These are phyloP conservation scores for Brachionus angularis DNA, from an alignment of 1,140 invertebrate species.

Conservation along the genomic window DNA sequence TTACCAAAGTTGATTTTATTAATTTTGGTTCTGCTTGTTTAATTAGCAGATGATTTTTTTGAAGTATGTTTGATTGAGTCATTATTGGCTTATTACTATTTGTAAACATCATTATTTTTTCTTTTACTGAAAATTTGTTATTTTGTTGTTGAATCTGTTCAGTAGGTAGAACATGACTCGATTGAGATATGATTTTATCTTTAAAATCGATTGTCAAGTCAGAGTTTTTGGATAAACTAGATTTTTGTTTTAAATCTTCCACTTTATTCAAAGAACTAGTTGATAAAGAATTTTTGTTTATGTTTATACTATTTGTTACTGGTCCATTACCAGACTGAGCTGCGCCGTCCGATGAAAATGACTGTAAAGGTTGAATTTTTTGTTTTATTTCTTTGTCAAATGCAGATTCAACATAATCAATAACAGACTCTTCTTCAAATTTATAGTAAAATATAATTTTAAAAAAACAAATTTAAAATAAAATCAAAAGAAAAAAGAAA, in stretches of 20 bases:
- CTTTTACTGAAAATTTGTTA: not conserved
- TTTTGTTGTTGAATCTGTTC: not conserved
- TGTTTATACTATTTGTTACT: not conserved
- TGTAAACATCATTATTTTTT: constrained; percentile 35
- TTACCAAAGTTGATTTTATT: constrained; percentile 7
- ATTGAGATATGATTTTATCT: too few relatives aligned
- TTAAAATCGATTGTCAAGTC: too few relatives aligned
- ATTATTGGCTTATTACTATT: not conserved
- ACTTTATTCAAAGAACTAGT: not conserved
- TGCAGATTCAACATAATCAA: constrained; percentile 34
- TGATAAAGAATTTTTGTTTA: not conserved
- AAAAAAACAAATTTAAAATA: not conserved
- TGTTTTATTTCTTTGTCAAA: constrained; percentile 35
- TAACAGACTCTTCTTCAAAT: constrained; percentile 5
- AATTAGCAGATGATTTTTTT: too few relatives aligned
- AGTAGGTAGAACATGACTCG: too few relatives aligned
- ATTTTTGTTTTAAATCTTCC: not conserved
- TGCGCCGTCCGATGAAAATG: not conserved
- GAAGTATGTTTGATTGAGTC: too few relatives aligned
- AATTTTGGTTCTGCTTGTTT: constrained; percentile 27
- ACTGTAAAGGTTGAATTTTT: not conserved
- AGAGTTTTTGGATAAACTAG: too few relatives aligned
- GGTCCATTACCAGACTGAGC: not conserved
- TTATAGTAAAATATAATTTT: not conserved
- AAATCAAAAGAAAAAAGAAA: not conserved